Percentiles rank a stretch among this genome's conserved stretches.
phyloP scores from a whole-genome alignment of 2,888 invertebrate species.

The Xestia sexstrigata region DNA sequence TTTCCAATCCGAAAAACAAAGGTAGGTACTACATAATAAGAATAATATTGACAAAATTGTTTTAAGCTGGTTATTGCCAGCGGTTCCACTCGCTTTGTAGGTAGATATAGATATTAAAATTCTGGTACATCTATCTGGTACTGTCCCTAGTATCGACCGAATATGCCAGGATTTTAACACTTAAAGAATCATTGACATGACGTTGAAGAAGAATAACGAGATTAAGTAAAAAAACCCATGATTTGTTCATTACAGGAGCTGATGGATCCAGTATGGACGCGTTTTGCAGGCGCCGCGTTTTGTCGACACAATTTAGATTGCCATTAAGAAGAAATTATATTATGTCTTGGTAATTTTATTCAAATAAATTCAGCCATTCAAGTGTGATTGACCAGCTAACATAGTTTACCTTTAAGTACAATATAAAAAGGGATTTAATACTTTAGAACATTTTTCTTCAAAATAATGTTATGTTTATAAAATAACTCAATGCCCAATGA shows the following conservation, averaged over 20 bases:
- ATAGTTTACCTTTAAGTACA: not conserved
- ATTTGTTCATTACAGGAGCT: too few relatives aligned
- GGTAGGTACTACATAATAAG: too few relatives aligned
- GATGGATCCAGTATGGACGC: too few relatives aligned
- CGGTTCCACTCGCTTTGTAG: not conserved
- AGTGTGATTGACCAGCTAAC: not conserved
- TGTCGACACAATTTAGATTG: too few relatives aligned
- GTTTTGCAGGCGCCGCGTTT: too few relatives aligned
- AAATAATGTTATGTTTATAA: constrained; percentile 9
- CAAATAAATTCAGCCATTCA: not conserved
- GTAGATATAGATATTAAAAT: not conserved
- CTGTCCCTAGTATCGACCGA: not conserved
- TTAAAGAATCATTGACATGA: not conserved
- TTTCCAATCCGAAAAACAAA: too few relatives aligned
- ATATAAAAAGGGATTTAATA: not conserved
- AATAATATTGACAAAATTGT: not conserved
- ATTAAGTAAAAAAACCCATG: not conserved
- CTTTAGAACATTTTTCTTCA: not conserved
- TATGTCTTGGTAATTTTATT: not conserved
- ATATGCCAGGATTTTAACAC: not conserved
- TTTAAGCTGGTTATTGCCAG: not conserved
- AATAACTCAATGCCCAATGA: constrained; percentile 6
- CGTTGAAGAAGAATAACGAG: not conserved
- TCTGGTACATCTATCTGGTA: not conserved
- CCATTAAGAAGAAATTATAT: too few relatives aligned